Percentiles rank a stretch among this genome's conserved stretches.
phyloP scores from a whole-genome alignment of 23 tunicate species.

The Styela plicata region DNA sequence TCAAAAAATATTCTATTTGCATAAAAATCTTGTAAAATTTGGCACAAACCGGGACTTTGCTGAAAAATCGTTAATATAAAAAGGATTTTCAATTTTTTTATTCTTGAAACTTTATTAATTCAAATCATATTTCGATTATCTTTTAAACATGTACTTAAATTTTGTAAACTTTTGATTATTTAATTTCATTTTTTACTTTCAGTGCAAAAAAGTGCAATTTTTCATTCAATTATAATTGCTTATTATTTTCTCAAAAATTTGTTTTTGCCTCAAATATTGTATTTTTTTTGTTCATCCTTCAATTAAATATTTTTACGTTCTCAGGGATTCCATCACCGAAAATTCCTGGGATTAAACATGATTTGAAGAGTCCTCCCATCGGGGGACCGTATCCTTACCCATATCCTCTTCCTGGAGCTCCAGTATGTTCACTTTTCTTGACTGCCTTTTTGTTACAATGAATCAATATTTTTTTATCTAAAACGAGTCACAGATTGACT shows the following conservation, averaged over 20 bases:
- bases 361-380: slow-evolving; percentile 74
- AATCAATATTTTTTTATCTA: background rate
- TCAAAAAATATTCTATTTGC: background rate
- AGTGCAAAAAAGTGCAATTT: too few relatives aligned
- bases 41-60: too few relatives aligned
- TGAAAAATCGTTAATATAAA: too few relatives aligned
- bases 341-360: slow-evolving; percentile 51
- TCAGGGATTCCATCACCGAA: slow-evolving; percentile 46
- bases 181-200: too few relatives aligned
- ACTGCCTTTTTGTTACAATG: background rate
- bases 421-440: background rate
- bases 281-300: background rate
- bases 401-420: slow-evolving; percentile 33
- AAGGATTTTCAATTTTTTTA: too few relatives aligned
- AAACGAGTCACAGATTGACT: too few relatives aligned
- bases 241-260: background rate
- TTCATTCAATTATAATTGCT: too few relatives aligned
- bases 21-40: background rate
- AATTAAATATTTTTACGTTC: background rate
- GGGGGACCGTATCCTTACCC: slow-evolving; percentile 49
- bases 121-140: too few relatives aligned
- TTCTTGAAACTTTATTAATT: too few relatives aligned
- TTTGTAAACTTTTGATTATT: too few relatives aligned
- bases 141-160: too few relatives aligned
- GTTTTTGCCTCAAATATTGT: too few relatives aligned